phyloP scores from a whole-genome alignment of 2,113 vertebrate species.

The Uropsilus gracilis region DNA sequence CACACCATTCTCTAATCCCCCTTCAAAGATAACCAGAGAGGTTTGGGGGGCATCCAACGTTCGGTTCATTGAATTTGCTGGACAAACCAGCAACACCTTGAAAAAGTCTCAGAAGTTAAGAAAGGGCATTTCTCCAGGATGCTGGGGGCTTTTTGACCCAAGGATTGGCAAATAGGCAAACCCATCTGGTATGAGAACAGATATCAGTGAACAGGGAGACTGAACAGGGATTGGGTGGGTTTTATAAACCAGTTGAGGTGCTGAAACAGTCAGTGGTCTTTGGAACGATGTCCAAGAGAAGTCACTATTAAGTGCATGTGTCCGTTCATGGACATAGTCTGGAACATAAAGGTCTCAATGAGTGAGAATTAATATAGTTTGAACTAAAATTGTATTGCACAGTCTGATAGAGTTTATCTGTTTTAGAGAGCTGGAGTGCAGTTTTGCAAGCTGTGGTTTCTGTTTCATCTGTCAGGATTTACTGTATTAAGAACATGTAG shows the following conservation, averaged over 20 bases:
- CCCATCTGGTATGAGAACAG: too few relatives aligned
- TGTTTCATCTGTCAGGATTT: neutral
- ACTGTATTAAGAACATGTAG: neutral
- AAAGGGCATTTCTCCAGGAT: too few relatives aligned
- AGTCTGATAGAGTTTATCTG: neutral
- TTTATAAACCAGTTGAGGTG: neutral
- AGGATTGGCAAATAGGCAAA: too few relatives aligned
- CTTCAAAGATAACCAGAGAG: neutral
- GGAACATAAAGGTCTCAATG: neutral
- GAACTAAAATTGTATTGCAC: neutral
- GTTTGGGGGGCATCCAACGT: neutral
- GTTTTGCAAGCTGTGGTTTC: neutral
- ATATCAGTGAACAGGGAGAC: neutral
- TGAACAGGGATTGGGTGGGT: too few relatives aligned
- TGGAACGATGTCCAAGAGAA: neutral
- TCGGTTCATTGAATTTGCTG: neutral
- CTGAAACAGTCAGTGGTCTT: neutral
- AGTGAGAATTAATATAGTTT: neutral
- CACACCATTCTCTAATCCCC: neutral
- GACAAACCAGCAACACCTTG: neutral
- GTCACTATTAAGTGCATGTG: neutral
- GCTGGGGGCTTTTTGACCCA: accelerated
- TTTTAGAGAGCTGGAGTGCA: neutral
- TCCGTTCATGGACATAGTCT: neutral
- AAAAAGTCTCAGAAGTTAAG: neutral